Base-by-base conservation (phyloP, 2,113 vertebrate species). In the Nicator chloris region DNA sequence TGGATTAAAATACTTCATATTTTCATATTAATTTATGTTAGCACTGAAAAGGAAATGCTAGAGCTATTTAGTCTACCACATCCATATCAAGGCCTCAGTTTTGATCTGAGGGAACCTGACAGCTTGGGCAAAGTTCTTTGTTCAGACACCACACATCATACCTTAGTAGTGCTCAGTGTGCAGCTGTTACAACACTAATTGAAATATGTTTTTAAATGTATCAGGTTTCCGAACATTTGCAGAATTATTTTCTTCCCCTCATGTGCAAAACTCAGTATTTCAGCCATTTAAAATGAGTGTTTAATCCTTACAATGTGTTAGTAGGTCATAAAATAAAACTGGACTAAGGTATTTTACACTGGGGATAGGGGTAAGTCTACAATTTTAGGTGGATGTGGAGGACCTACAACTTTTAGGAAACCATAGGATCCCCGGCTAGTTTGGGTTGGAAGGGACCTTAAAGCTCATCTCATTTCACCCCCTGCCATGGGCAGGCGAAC, bases 141-240 rank as follows among this genome's bases (percentile, higher is more conserved):
- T 94, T 96, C 92, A 91, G 71, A 37, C 85, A 96, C 93, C 75
- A 51, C 79, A 78, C 40, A 94, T 81, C 85, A 86, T 96, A 96
- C 95, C 93, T 96, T 77, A 82, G 77, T 86, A 77, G 76, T 3
- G 37, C 37, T 7, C 75, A 66, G 81, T 9, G 9, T 50, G 80
- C 93, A 96, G 93, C 96, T 97, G 95, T 96, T 96, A 89, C 83
- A 95, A 95, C 93, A 91, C 89, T 94, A 96, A 96, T 96, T 93
- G 92, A 95, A 96, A 96, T 86, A 96, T 93, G 93, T 94, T 96
- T 96, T 93, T n/a, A 92, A 92, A 96, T 49, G 84, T 91, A 96
- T 96, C 54, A 0, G 73, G 79, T 96, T 96, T 91, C 95, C 0
- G 65, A 81, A 91, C 77, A 79, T 95, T 96, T 86, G 93, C 17